A percentile compares a stretch with the other conserved stretches of the same genome.
phyloP scores from a whole-genome alignment of 2,113 vertebrate genomes.

The Proteles cristata region DNA sequence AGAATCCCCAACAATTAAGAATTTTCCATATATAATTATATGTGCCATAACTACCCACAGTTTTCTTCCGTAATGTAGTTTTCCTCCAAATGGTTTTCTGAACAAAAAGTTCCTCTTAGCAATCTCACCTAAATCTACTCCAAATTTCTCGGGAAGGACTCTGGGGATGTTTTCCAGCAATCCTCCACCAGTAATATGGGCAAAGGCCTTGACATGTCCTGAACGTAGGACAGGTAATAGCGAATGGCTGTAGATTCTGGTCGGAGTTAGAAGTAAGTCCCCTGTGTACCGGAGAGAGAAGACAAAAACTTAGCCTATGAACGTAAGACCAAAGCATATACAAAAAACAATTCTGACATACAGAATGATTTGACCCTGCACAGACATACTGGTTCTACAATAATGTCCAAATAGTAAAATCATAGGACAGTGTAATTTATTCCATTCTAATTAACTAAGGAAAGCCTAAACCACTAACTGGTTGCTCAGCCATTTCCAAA shows the following conservation, averaged over 20 bases:
- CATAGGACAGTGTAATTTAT: not conserved
- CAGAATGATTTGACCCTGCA: not conserved
- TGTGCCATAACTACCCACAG: not conserved
- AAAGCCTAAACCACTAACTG: not conserved
- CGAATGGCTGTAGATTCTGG: slow-evolving; percentile 94
- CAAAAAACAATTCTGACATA: not conserved
- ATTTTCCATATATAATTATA: not conserved
- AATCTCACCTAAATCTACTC: slow-evolving; percentile 92
- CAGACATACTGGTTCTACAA: not conserved
- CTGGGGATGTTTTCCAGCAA: slow-evolving; percentile 97
- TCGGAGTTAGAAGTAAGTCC: slow-evolving; percentile 93
- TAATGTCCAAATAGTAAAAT: not conserved
- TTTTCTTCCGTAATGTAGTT: not conserved
- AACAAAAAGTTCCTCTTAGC: not conserved
- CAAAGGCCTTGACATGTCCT: slow-evolving; percentile 93
- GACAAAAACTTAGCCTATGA: not conserved
- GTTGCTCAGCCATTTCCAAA: not conserved
- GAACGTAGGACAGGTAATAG: slow-evolving; percentile 92
- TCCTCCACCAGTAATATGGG: slow-evolving; percentile 98
- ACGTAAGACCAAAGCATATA: not conserved
- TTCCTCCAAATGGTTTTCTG: not conserved
- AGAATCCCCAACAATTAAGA: not conserved
- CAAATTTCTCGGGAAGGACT: slow-evolving; percentile 90
- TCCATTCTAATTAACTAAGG: not conserved
- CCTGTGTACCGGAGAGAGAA: slow-evolving; percentile 83